Evolutionary conservation across 2,113 vertebrate genomes (phyloP).

Genomic region (Hyaena hyaena): DNA sequence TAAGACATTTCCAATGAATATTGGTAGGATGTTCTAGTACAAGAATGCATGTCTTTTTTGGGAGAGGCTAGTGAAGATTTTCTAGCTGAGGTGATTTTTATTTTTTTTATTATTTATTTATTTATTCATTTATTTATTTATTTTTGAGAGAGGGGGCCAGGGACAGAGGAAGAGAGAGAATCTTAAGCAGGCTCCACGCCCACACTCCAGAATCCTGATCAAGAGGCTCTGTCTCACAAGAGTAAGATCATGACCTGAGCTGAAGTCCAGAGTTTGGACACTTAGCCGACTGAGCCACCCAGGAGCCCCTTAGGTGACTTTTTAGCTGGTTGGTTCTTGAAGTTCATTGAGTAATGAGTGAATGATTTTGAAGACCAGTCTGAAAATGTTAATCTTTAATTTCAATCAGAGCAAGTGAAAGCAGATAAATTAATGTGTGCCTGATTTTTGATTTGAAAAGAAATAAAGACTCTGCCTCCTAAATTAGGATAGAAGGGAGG

Average conservation of each 20-base stretch:
- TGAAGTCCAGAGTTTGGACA: no score
- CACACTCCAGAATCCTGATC: no score
- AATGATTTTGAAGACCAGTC: neutral
- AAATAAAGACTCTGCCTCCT: neutral
- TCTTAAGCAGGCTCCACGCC: no score
- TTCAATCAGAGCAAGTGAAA: neutral
- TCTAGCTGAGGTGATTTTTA: neutral
- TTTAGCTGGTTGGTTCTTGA: conserved; percentile 14
- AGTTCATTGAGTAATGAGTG: neutral
- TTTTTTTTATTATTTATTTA: no score
- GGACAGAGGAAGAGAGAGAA: no score
- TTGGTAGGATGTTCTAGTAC: neutral
- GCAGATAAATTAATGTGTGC: neutral
- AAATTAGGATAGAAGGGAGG: neutral
- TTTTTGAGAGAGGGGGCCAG: no score
- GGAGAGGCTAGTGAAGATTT: neutral
- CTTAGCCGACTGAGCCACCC: no score
- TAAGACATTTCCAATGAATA: neutral
- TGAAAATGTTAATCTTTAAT: neutral
- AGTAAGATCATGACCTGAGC: no score
- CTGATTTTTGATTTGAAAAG: neutral
- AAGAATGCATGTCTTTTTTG: neutral
- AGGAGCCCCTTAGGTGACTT: neutral
- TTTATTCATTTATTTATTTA: no score
- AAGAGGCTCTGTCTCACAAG: no score